Conservation (phyloP, 2,888 invertebrate species). For the Drosophila borealis region DNA sequence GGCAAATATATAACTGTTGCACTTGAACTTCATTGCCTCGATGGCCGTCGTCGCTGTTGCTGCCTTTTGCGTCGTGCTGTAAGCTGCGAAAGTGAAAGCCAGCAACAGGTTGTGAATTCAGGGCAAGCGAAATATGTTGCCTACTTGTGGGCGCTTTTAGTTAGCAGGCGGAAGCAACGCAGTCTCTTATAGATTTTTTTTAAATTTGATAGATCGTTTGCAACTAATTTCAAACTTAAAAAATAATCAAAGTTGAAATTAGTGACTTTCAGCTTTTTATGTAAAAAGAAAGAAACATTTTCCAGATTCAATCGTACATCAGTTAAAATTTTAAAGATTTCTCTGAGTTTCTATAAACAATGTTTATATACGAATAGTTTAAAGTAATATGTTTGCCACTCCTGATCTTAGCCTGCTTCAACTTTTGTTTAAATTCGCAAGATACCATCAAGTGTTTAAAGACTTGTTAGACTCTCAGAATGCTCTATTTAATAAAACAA, state of each 20-base stretch:
- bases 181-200: not conserved
- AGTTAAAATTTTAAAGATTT: no score
- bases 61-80: conserved; percentile 28
- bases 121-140: conserved; percentile 29
- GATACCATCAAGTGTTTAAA: no score
- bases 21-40: conserved; percentile 79
- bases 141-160: conserved; percentile 11
- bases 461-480: no score
- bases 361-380: no score
- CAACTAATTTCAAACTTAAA: not conserved
- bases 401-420: no score
- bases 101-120: conserved; percentile 69
- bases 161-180: not conserved
- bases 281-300: no score
- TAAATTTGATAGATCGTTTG: not conserved
- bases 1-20: conserved; percentile 68
- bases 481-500: no score
- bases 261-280: no score
- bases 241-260: not conserved
- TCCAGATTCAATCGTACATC: no score
- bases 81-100: conserved; percentile 73
- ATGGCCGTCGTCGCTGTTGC: conserved; percentile 42
- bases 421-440: no score
- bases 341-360: no score
- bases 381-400: no score